Percentiles rank a stretch among this genome's conserved stretches.
phyloP scores from a whole-genome alignment of 2,797 vertebrate genomes.

The Cuculus canorus region DNA sequence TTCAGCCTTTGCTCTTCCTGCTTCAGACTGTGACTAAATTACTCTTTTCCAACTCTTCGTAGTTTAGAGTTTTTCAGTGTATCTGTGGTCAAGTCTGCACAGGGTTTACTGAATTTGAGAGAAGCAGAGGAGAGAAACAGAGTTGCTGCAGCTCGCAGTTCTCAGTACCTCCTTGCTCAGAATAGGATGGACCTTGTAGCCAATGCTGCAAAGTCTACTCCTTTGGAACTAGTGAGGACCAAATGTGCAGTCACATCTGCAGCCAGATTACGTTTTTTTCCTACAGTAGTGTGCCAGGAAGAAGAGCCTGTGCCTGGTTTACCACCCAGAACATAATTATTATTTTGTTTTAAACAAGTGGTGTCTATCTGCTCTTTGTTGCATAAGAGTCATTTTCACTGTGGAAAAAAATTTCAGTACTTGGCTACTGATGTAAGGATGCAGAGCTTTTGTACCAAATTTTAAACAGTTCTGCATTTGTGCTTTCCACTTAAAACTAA shows the following conservation, averaged over 20 bases:
- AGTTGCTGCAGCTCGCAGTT: neutral
- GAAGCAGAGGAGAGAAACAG: neutral
- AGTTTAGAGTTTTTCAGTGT: neutral
- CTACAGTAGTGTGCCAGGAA: neutral
- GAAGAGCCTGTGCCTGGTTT: neutral
- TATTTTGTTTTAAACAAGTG: conserved; percentile 24
- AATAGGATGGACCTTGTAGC: neutral
- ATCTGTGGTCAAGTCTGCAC: neutral
- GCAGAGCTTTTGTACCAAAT: neutral
- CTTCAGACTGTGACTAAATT: neutral
- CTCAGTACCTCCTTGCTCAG: neutral
- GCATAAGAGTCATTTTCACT: neutral
- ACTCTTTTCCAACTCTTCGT: neutral
- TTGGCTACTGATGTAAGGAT: neutral
- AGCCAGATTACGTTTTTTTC: neutral
- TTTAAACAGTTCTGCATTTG: neutral
- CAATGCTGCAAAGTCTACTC: neutral
- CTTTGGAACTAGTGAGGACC: neutral
- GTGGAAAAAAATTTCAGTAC: neutral
- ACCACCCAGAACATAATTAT: neutral
- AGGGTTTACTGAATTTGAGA: neutral
- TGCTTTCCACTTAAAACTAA: neutral
- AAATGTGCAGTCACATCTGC: neutral
- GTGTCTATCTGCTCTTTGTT: conserved; percentile 8
- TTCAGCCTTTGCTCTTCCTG: neutral